Evolutionary conservation across 2,113 vertebrate genomes (phyloP), one percentile per base, ranked within the genome.

Genomic region (Megaptera novaeangliae): DNA sequence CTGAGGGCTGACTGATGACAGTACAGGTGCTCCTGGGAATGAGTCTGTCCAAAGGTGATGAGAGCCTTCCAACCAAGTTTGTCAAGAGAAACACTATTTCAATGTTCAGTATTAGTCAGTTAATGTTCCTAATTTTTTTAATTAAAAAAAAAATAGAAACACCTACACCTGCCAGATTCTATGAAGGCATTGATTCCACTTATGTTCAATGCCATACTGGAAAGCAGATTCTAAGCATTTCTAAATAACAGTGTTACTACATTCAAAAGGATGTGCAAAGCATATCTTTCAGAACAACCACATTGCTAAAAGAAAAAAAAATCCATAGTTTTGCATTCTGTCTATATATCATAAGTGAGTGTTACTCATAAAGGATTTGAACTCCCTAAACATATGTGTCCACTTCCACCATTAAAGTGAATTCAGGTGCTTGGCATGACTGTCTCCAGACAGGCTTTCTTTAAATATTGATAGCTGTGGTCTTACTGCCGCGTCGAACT

Each of bases 371-470:
- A 98, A 98, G 97, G 95, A 96, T 57, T 75, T 98, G 55, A 98
- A 96, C 88, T 98, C 98, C 85, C 96, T 52, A 21, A 97, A 95
- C 97, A 95, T 81, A 72, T 97, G 98, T 95, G 96, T 97, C 94
- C 57, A 75, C 89, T 98, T 98, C 63, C 96, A 98, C 95, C 88
- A 82, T 95, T 96, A 94, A 97, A 98, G 92, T 96, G 94, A 96
- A 98, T 98, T 98, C 98, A 98, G 98, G 97, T 98, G 98, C 98
- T 98, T 98, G 98, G 98, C 96, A 96, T 98, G 82, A 64, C 96
- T 95, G 80, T 98, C 95, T 98, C 49, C 81, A 98, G 98, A 95
- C 59, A 39, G 92, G 86, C 81, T 98, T 98, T 90, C 96, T 93
- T 91, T 69, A 75, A 97, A 92, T 96, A 97, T 91, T 97, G 91